Evolutionary conservation across 2,888 invertebrate genomes (phyloP), one percentile per base, ranked within the genome.

Genomic region (Stictocephala bisonia): DNA sequence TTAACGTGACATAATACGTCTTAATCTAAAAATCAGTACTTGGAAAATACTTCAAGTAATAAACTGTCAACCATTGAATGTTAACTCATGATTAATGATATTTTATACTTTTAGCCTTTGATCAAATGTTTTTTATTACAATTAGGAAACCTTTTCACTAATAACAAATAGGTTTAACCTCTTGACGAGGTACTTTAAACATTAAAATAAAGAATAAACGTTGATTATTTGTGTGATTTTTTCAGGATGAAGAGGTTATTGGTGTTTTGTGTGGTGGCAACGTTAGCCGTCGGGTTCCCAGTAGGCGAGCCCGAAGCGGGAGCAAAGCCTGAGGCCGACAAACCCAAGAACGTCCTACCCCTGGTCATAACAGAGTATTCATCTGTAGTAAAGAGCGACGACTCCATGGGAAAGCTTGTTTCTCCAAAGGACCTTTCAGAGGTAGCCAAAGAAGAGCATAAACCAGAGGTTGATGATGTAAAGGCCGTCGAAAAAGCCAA

Each of bases 331-430:
- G 66, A 69, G 40, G 72, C 76, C 24, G 77, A 77, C 26, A 74
- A 76, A 20, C 73, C 78, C 11, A 78, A 78, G 44, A 74, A 78
- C 6, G 79, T 75, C 9, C 78, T 79, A 77, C 85, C 84, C 48
- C 81, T 84, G 74, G 84, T 84, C 77, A 84, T 84, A 75, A 82
- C 84, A 44, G 85, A 85, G 77, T 83, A 84, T 79, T 81, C 85
- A 11, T 82, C 83, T 41, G 84, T 84, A 9, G 83, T 83, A 29
- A 74, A 76, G 68, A 51, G 72, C 31, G 77, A 74, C 41, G 77
- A 75, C 35, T 64, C 64, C 44, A 64, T 41, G 64, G 64, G 44
- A 44, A 24, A 24, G n/a, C 40, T 44, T 11, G 64, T 64, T 15
- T 41, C 64, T 13, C 72, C 74, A 50, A 77, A 79, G 29, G 78